Conservation (phyloP, 2,113 vertebrate genomes). For the Cygnus atratus region DNA sequence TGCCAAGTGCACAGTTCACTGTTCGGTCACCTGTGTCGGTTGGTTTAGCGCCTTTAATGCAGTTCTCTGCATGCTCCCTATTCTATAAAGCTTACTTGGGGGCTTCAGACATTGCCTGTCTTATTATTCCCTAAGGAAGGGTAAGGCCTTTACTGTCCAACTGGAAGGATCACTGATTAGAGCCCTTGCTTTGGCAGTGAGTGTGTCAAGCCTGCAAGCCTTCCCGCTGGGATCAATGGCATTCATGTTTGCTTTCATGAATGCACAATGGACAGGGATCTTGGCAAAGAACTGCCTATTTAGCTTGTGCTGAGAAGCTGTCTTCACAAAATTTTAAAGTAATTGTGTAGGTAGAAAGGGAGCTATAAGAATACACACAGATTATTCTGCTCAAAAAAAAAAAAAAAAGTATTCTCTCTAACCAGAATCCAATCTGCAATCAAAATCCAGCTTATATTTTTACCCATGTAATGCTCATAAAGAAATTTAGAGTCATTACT, state of each 20-base stretch:
- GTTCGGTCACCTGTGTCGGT: constrained; percentile 75
- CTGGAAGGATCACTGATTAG: constrained; percentile 78
- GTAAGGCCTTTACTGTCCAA: constrained; percentile 72
- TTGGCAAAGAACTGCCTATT: neutral
- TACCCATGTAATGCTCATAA: too few relatives aligned
- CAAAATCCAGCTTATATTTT: neutral
- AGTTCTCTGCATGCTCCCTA: constrained; percentile 57
- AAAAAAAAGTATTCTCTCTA: neutral
- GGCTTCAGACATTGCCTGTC: constrained; percentile 73
- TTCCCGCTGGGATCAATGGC: constrained; percentile 70
- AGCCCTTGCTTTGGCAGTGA: constrained; percentile 74
- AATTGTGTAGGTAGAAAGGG: neutral
- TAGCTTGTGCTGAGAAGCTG: neutral
- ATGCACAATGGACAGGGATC: neutral
- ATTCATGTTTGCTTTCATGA: constrained; percentile 51
- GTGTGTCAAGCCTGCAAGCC: constrained; percentile 67
- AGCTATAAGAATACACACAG: neutral
- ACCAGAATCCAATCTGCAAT: neutral
- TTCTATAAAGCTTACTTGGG: constrained; percentile 57
- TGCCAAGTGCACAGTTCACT: constrained; percentile 75
- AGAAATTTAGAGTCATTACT: neutral
- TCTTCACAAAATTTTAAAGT: neutral
- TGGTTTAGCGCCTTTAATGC: constrained; percentile 67
- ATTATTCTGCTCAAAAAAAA: neutral
- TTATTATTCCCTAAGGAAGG: constrained; percentile 75